These are phyloP conservation scores for Zonotrichia albicollis DNA, from an alignment of 2,797 vertebrate genomes.

Conservation along the genomic window DNA sequence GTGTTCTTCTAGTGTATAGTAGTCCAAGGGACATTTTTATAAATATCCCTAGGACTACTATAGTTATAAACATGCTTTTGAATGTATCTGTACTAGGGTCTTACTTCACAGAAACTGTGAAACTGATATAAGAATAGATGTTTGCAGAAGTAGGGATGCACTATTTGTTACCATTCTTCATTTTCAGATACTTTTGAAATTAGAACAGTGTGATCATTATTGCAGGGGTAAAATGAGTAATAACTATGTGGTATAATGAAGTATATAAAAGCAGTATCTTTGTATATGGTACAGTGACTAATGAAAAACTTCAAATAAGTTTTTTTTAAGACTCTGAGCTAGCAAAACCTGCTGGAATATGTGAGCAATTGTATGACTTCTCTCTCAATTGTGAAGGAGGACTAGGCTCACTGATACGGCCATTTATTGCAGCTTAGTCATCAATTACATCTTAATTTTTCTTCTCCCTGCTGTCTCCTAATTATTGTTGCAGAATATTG, in stretches of 20 bases:
- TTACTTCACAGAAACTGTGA: neutral
- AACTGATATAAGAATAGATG: neutral
- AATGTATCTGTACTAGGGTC: neutral
- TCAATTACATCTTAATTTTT: neutral
- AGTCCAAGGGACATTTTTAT: neutral
- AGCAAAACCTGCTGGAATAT: neutral
- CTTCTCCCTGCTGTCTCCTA: neutral
- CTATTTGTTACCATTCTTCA: neutral
- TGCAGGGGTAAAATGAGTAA: neutral
- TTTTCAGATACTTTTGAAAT: neutral
- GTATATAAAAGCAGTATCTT: neutral
- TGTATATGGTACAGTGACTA: neutral
- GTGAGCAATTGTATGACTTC: neutral
- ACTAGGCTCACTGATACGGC: neutral
- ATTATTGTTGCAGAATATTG: neutral
- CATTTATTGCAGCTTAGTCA: neutral
- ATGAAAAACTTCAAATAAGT: neutral
- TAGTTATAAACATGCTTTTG: neutral
- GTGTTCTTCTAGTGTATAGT: neutral
- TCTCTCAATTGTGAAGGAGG: neutral
- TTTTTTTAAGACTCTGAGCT: neutral
- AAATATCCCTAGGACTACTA: too few relatives aligned
- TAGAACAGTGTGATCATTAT: neutral
- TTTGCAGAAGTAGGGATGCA: neutral
- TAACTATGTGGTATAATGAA: neutral